These are phyloP conservation scores for Onychostoma macrolepis DNA, from an alignment of 2,113 vertebrate species.

Conservation along the genomic window DNA sequence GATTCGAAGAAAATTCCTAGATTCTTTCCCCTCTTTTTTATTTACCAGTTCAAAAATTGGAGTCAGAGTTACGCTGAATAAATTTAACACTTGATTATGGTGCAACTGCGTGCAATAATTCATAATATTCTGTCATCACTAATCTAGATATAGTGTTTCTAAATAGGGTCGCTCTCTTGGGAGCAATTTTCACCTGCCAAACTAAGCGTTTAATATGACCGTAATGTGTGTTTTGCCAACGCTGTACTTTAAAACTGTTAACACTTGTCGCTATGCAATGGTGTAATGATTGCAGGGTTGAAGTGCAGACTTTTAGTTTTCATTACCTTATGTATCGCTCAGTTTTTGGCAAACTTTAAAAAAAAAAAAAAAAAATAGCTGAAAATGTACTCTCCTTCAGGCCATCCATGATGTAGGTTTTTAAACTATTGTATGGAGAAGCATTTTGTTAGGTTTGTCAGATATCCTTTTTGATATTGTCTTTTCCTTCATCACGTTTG, in stretches of 20 bases:
- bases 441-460: not conserved
- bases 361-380: not conserved
- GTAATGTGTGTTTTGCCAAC: not conserved
- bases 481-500: not conserved
- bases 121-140: not conserved
- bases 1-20: not conserved
- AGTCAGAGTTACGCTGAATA: not conserved
- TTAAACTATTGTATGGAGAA: not conserved
- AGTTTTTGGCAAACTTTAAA: not conserved
- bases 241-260: not conserved
- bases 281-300: not conserved
- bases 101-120: slow-evolving; percentile 22
- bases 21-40: not conserved
- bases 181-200: not conserved
- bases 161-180: not conserved
- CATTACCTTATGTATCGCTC: not conserved
- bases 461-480: not conserved
- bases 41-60: not conserved
- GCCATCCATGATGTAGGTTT: too few species aligned
- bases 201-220: not conserved
- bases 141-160: slow-evolving; percentile 8
- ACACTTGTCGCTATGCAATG: not conserved
- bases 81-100: not conserved
- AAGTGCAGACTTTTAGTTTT: not conserved
- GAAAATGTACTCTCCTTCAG: too few species aligned